A percentile compares a stretch with the other conserved stretches of the same genome.
Conservation (phyloP, 2,113 vertebrate genomes). For the Larimichthys crocea region DNA sequence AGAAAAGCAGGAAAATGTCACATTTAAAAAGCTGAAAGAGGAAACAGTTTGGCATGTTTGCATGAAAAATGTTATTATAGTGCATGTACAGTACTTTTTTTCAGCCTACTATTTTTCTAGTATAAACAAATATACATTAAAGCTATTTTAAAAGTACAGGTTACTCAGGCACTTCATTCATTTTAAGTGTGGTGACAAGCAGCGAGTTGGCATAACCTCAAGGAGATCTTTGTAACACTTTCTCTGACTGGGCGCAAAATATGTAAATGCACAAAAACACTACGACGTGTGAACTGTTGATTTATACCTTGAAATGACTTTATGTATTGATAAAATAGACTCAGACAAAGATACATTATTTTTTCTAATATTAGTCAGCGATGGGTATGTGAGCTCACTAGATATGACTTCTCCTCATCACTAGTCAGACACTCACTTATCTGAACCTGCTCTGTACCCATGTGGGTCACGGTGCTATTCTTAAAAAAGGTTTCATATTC, state of each 20-base stretch:
- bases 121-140: background rate
- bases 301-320: background rate
- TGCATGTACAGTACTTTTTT: background rate
- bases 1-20: background rate
- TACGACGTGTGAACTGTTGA: background rate
- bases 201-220: constrained; percentile 53
- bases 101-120: background rate
- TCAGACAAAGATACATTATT: constrained; percentile 6
- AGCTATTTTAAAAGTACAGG: constrained; percentile 5
- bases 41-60: background rate
- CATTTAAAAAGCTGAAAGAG: background rate
- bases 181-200: constrained; percentile 40
- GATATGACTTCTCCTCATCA: constrained; percentile 32
- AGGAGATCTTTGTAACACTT: constrained; percentile 35
- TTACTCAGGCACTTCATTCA: constrained; percentile 33
- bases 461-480: constrained; percentile 75
- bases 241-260: background rate
- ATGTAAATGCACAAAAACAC: background rate
- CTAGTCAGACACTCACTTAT: constrained; percentile 22
- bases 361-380: constrained; percentile 25
- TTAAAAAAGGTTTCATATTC: constrained; percentile 77
- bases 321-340: constrained; percentile 11
- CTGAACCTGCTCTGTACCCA: constrained; percentile 54
- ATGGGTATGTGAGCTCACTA: constrained; percentile 29
- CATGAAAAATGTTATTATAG: background rate